Conservation (phyloP, 2,113 vertebrate genomes). For the Empidonax traillii region DNA sequence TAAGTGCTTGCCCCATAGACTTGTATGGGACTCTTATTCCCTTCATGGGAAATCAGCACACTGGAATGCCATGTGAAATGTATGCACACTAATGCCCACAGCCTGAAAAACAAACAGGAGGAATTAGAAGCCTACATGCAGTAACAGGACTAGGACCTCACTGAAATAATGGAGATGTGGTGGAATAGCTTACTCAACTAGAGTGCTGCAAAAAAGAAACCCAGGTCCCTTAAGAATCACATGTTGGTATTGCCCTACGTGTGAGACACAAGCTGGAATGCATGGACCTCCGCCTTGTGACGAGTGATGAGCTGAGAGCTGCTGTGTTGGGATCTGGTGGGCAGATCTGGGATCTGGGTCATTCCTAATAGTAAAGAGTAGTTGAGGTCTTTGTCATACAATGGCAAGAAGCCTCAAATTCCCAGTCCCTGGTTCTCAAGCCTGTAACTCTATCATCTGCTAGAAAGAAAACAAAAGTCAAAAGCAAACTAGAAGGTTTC, state of each 20-base stretch:
- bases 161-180: rapidly evolving
- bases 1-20: neutral
- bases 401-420: neutral
- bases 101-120: neutral
- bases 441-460: neutral
- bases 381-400: neutral
- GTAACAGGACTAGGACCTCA: neutral
- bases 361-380: neutral
- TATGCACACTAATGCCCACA: neutral
- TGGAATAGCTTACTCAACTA: neutral
- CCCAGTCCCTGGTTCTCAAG: neutral
- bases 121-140: neutral
- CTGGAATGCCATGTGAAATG: neutral
- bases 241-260: neutral
- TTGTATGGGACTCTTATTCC: neutral
- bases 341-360: neutral
- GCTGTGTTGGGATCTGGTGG: neutral
- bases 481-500: neutral
- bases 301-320: neutral
- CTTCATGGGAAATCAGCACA: neutral
- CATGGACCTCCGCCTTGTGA: neutral
- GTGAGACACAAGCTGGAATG: neutral
- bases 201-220: neutral
- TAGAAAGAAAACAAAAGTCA: neutral
- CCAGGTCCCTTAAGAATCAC: neutral